Evolutionary conservation across 2,888 invertebrate genomes (phyloP), one percentile per base, ranked within the genome.

Genomic region (Cyclophora punctaria): DNA sequence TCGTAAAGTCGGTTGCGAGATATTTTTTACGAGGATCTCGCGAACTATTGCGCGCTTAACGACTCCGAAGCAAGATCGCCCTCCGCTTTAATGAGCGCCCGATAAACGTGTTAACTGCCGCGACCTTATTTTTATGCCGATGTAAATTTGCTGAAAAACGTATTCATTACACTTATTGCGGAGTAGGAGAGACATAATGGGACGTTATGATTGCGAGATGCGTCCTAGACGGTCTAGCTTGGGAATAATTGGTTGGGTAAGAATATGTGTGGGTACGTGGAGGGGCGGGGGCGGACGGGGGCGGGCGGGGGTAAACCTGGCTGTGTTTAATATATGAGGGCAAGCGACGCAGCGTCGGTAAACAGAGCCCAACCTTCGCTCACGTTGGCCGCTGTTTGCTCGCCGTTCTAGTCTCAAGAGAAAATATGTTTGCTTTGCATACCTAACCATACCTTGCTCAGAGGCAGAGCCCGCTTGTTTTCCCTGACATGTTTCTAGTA

Each of bases 1-100:
- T 86, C 87, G 80, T 88, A 88, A 87, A 88, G 83, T 88, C 78
- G 84, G 84, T 82, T 80, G 85, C 83, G 85, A 86, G 85, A 87
- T 87, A 86, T 88, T 87, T 88, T 88, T 88, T 88, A 87, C 79
- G 87, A 87, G 86, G 84, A 88, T 86, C 87, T 86, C 85, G 88
- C 85, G 85, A 88, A 88, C 88, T 88, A 88, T 88, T 88, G 87
- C 87, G 86, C 86, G 86, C 87, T 88, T 88, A 88, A 88, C 88
- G 87, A 87, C 88, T 86, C 83, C 83, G 83, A 83, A 84, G 87
- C 84, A 83, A 86, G 86, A 87, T 88, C 87, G 85, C 85, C 82
- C 86, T 83, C 80, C 67, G 85, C 83, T 86, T 84, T 88, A 88
- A 88, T 88, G 88, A 88, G 85, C 82, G 84, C 86, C 86, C 85